Conservation (phyloP, 2,797 vertebrate genomes). For the Lates japonicus region DNA sequence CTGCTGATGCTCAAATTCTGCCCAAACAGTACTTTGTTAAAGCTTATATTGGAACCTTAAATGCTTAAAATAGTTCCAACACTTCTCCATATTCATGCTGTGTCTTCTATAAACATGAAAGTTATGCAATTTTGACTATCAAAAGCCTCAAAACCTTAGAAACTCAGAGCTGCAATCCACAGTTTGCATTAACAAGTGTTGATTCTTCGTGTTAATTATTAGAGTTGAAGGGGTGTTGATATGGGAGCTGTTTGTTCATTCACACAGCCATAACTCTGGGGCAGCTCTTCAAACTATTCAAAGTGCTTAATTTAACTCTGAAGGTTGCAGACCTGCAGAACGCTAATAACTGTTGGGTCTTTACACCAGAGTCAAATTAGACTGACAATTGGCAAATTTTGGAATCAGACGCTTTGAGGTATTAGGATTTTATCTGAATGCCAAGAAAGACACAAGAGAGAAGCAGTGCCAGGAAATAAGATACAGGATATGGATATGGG, state of each 20-base stretch:
- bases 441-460: not conserved
- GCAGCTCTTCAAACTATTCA: not conserved
- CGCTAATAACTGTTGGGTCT: not conserved
- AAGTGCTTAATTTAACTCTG: slow-evolving; percentile 14
- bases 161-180: not conserved
- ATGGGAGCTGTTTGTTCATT: not conserved
- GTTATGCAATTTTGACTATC: not conserved
- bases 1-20: not conserved
- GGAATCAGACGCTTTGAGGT: not conserved
- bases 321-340: not conserved
- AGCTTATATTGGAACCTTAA: not conserved
- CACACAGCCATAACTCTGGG: not conserved
- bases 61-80: not conserved
- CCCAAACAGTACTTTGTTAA: not conserved
- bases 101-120: not conserved
- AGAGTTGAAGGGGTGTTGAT: slow-evolving; percentile 6
- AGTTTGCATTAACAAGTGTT: slow-evolving; percentile 1
- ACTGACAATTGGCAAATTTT: not conserved
- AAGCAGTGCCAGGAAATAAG: not conserved
- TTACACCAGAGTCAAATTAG: slow-evolving; percentile 9
- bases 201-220: slow-evolving; percentile 23
- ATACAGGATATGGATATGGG: not conserved
- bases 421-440: not conserved
- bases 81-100: too few relatives aligned
- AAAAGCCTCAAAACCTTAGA: not conserved